These are phyloP conservation scores for Drosophila paranaensis DNA, from an alignment of 2,888 invertebrate species.

Conservation along the genomic window DNA sequence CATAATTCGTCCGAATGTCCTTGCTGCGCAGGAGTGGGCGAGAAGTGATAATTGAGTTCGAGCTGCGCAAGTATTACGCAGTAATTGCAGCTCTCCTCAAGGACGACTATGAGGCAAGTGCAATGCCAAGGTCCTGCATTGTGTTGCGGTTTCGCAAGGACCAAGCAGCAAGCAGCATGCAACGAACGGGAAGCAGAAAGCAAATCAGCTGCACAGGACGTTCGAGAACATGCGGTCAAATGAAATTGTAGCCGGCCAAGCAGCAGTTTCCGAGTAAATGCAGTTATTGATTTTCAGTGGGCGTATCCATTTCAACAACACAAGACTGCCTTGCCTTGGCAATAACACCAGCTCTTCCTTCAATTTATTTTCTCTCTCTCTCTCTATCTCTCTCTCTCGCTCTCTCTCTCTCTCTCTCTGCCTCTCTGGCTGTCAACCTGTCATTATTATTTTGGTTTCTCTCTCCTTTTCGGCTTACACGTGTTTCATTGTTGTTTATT, in stretches of 20 bases:
- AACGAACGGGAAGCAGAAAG: conserved; percentile 19
- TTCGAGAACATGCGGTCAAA: conserved; percentile 15
- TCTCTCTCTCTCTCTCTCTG: neutral
- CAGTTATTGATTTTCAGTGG: conserved; percentile 67
- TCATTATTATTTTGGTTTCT: neutral
- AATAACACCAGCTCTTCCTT: neutral
- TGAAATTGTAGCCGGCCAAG: conserved; percentile 51
- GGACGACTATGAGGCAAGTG: conserved; percentile 21
- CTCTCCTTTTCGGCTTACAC: neutral
- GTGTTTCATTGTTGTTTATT: conserved; percentile 20
- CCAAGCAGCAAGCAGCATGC: neutral
- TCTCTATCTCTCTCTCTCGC: neutral
- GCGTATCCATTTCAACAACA: conserved; percentile 27
- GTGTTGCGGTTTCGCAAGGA: conserved; percentile 16
- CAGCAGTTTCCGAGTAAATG: conserved; percentile 39
- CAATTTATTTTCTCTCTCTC: neutral
- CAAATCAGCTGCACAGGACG: conserved; percentile 14
- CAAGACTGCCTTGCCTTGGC: neutral
- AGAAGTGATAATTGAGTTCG: conserved; percentile 42
- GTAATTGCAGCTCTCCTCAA: conserved; percentile 40
- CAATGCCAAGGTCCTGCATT: conserved; percentile 35
- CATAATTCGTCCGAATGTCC: conserved; percentile 31
- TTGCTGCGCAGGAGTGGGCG: conserved; percentile 15
- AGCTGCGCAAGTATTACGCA: conserved; percentile 42
- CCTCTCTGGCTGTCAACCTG: neutral